phyloP scores from a whole-genome alignment of 2,888 invertebrate genomes.

The Hoplodrina blanda region DNA sequence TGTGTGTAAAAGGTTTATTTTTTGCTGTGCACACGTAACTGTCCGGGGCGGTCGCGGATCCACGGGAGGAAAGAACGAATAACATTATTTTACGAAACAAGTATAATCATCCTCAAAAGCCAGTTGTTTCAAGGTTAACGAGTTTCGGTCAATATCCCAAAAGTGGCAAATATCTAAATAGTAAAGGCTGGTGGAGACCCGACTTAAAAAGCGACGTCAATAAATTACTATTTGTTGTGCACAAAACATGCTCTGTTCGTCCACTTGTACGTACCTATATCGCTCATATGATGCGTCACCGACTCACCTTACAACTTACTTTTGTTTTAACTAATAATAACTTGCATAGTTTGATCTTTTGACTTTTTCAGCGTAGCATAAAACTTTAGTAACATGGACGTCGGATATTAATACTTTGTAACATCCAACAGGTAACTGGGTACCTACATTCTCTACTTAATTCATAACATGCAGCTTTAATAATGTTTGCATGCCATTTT shows the following conservation, averaged over 20 bases:
- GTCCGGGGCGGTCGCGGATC: no score
- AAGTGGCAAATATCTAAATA: constrained; percentile 11
- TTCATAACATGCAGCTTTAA: no score
- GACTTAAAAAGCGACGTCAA: background rate
- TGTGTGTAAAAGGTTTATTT: no score
- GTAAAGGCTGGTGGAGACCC: background rate
- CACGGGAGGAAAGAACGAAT: background rate
- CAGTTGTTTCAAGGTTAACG: constrained; percentile 42
- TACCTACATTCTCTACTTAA: no score
- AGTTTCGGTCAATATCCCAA: constrained; percentile 14
- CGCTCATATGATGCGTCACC: constrained; percentile 2
- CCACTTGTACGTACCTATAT: constrained; percentile 9
- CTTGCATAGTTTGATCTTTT: constrained; percentile 12
- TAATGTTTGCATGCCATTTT: no score
- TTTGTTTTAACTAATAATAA: constrained; percentile 19
- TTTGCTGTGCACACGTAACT: background rate
- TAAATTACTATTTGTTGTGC: constrained; percentile 20
- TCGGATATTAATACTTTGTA: no score
- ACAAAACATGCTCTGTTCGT: constrained; percentile 11
- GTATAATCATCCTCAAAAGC: constrained; percentile 22
- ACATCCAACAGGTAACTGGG: no score
- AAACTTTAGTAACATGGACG: no score
- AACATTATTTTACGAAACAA: constrained; percentile 10
- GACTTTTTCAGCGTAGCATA: background rate
- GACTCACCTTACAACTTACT: constrained; percentile 11